Conservation (phyloP, 2,888 invertebrate genomes). For the Xestia rhomboidea region DNA sequence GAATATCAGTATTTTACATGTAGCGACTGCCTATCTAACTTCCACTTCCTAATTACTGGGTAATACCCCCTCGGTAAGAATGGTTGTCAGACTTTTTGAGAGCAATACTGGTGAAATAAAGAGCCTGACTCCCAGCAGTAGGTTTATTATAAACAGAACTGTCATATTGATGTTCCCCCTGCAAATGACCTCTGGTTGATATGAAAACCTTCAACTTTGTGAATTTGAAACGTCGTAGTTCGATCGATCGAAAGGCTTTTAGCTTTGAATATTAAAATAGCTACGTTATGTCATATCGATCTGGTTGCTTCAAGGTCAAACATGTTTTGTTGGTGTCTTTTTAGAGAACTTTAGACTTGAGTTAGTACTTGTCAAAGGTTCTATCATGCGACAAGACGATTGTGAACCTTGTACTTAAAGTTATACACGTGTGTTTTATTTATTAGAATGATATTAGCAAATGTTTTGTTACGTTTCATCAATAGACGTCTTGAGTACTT, state of each 20-base stretch:
- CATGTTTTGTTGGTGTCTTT: background rate
- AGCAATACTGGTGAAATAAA: background rate
- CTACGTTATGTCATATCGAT: constrained; percentile 28
- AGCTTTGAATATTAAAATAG: constrained; percentile 13
- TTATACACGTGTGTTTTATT: too few species aligned
- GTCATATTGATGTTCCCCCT: background rate
- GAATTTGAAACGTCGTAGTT: background rate
- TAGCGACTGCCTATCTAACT: too few species aligned
- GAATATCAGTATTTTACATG: too few species aligned
- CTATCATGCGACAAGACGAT: background rate
- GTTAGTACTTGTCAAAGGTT: too few species aligned
- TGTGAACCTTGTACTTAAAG: too few species aligned
- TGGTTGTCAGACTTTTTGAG: background rate
- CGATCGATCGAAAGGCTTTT: constrained; percentile 11
- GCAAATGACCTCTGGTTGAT: background rate
- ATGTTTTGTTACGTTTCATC: background rate
- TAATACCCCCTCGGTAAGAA: too few species aligned
- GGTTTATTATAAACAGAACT: background rate
- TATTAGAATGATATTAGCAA: too few species aligned
- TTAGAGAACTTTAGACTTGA: background rate
- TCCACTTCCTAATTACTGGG: too few species aligned
- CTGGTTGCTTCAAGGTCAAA: constrained; percentile 14
- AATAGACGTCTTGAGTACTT: too few species aligned
- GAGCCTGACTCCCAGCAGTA: background rate
- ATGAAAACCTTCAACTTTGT: background rate